Evolutionary conservation across 2,888 invertebrate genomes (phyloP), one percentile per base, ranked within the genome.

Genomic region (Trilocha varians): DNA sequence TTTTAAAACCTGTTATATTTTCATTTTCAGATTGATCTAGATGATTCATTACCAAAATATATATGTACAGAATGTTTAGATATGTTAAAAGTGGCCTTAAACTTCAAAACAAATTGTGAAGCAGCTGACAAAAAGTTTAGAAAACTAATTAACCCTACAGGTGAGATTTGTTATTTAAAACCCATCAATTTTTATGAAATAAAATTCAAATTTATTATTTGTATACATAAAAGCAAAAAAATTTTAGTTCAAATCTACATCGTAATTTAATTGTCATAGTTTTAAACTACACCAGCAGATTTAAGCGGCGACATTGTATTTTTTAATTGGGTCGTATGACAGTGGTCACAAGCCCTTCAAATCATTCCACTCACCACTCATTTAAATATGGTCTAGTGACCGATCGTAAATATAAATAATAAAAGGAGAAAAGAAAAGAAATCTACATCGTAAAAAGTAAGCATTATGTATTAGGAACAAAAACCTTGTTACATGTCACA

Each of bases 11-110:
- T 38, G 17, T 25, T 48, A 8, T 36, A 38, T 43, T 41, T 33
- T 34, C 41, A 15, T 33, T 76, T 70, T 42, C 60, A 84, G 85
- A 72, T 85, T 44, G 70, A 65, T 49, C 47, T 57, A 35, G 72
- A 78, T 65, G 85, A 85, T 58, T 70, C 82, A 8, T 53, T 84
- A 33, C 85, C 84, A 14, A 84, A 85, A 57, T 84, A 63, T 44
- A 85, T 85, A 40, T 85, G 85, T 49, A 65, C 65, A 38, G 70
- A 76, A 39, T 85, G 85, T 49, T 53, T 83, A 18, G 75, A 77
- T 43, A 64, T 67, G 33, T 51, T 85, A n/a, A 77, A 71, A 46
- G 52, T 65, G 49, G 71, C 78, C 5, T 41, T 84, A 43, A 63
- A 61, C 41, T 83, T 85, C 45, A 84, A 79, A 51, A 75, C 55